These are phyloP conservation scores for Strix uralensis DNA, from an alignment of 2,113 vertebrate species.

Conservation along the genomic window DNA sequence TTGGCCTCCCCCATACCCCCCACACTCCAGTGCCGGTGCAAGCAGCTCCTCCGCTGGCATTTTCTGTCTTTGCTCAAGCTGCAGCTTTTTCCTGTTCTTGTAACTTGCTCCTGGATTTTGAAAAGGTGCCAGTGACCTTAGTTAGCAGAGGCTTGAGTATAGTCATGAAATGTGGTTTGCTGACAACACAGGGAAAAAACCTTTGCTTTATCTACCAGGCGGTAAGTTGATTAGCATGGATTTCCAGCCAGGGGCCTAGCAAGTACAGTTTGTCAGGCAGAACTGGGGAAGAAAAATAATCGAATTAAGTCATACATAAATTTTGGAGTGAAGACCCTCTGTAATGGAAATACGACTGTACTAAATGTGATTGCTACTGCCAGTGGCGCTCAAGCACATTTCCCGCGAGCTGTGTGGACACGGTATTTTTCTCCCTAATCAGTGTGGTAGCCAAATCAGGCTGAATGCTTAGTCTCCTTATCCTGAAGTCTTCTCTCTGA, in stretches of 20 bases:
- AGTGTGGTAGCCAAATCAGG: background rate
- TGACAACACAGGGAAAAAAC: conserved; percentile 39
- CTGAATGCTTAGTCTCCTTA: background rate
- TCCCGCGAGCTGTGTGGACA: background rate
- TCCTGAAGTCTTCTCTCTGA: background rate
- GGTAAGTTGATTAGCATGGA: conserved; percentile 64
- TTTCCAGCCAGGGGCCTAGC: conserved; percentile 44
- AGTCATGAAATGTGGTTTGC: conserved; percentile 32
- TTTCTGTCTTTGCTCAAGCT: background rate
- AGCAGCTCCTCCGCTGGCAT: background rate
- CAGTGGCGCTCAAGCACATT: background rate
- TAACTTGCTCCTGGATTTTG: background rate
- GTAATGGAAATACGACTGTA: background rate
- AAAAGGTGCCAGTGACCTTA: background rate
- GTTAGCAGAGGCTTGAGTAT: background rate
- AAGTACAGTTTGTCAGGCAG: conserved; percentile 35
- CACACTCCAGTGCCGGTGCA: background rate
- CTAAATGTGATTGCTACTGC: conserved; percentile 10
- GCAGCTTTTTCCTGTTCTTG: background rate
- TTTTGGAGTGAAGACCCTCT: background rate
- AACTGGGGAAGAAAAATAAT: conserved; percentile 42
- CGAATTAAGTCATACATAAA: conserved; percentile 35
- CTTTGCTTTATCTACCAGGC: background rate
- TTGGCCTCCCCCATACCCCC: background rate
- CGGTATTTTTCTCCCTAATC: background rate